Base-by-base conservation (phyloP, 2,888 invertebrate species). In the Ashinkailepas kermadecensis region DNA sequence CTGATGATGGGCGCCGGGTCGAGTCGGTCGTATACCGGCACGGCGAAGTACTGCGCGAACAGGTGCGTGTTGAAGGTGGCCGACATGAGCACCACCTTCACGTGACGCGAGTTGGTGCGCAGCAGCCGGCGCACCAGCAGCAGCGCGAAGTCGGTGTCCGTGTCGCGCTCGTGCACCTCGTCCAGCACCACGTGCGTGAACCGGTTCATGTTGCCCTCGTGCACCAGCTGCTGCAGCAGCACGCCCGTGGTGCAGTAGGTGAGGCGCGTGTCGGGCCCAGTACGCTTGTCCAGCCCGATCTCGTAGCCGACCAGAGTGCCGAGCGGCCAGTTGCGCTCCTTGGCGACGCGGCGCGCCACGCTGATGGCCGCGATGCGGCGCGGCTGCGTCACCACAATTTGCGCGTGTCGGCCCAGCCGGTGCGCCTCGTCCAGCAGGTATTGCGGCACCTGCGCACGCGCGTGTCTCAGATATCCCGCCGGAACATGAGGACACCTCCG, bases 341-440 rank as follows among this genome's bases (percentile, higher is more conserved):
- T 88, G 83, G 94, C 92, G 7, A 98, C 96, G 84, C 96, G 90
- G 84, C 91, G 91, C 0, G 97, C 94, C 82, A 98, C 93, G 85
- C 95, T 95, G 81, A 94, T 93, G 21, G 98, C 97, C 12, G 97
- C 98, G 85, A 99, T 95, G 85, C 95, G 91, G 82, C 98, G 90
- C 0, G 98, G 98, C 86, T 98, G 97, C 0, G 98, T 98, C 0
- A 97, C 95, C 78, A 94, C 89, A 84, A 98, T 95, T 87, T 95
- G 96, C 86, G 96, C 96, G 80, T 91, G 90, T 81, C 89, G 88
- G 56, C 90, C 90, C 57, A 90, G 89, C 80, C 90, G 88, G 81
- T 90, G 91, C 84, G 91, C 91, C 85, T 93, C 90, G 85, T 97
- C 95, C n/a, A 97, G 88, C 84, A 98, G 95, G 89, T 93, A 96